A percentile compares a stretch with the other conserved stretches of the same genome.
phyloP scores from a whole-genome alignment of 2,113 vertebrate genomes.

The Rhegmatorhina hoffmannsi region DNA sequence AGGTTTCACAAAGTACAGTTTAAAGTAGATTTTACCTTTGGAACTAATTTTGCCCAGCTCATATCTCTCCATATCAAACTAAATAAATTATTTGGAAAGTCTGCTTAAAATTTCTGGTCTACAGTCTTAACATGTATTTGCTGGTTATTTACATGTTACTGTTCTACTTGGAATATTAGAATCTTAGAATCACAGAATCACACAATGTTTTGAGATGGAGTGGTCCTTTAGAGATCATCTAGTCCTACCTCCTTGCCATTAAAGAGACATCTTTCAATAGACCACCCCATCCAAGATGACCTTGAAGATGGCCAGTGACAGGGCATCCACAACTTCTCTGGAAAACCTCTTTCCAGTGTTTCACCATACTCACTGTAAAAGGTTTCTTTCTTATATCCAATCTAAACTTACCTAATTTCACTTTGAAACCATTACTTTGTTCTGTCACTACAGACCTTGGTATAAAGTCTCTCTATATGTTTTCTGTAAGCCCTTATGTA shows the following conservation, averaged over 20 bases:
- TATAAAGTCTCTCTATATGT: background rate
- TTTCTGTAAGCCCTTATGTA: background rate
- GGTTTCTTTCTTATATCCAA: background rate
- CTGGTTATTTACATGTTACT: background rate
- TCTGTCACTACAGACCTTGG: background rate
- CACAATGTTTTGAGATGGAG: background rate
- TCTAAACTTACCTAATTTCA: background rate
- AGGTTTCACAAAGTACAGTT: background rate
- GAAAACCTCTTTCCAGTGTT: background rate
- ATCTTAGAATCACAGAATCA: background rate
- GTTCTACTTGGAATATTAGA: background rate
- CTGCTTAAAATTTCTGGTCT: background rate
- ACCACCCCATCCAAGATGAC: background rate
- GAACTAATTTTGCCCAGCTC: background rate
- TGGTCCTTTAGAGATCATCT: background rate
- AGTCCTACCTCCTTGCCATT: background rate
- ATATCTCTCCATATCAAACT: background rate
- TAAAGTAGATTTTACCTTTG: background rate
- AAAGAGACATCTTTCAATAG: background rate
- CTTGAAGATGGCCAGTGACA: background rate
- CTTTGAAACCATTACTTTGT: background rate
- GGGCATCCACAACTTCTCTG: background rate
- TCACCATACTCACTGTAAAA: background rate
- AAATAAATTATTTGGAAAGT: background rate
- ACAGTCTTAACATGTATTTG: background rate